Conservation (phyloP, 2,797 vertebrate genomes). For the Karalla daura region DNA sequence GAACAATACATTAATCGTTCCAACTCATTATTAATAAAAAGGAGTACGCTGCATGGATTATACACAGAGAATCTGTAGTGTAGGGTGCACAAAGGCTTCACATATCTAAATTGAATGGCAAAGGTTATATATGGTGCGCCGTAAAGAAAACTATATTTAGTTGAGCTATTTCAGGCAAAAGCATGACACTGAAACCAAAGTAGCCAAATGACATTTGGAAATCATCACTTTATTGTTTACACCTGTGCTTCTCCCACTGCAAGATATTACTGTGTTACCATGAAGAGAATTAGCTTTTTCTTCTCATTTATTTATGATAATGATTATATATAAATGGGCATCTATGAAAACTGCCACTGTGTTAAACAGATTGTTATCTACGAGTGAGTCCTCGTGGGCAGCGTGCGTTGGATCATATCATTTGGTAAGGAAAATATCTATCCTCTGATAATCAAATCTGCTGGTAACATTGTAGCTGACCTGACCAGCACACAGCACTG, state of each 20-base stretch:
- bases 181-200: not conserved
- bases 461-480: too few species aligned
- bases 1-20: not conserved
- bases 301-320: not conserved
- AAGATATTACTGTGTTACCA: not conserved
- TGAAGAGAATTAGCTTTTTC: too few species aligned
- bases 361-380: not conserved
- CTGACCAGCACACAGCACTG: not conserved
- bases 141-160: too few species aligned
- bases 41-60: too few species aligned
- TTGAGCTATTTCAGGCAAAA: not conserved
- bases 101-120: not conserved
- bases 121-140: not conserved
- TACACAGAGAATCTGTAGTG: too few species aligned
- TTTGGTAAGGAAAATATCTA: not conserved
- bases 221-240: too few species aligned
- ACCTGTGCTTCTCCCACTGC: not conserved
- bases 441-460: not conserved
- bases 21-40: not conserved
- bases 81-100: not conserved
- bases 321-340: not conserved
- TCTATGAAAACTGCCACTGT: not conserved
- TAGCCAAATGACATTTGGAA: not conserved
- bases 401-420: not conserved
- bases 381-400: not conserved